Percentiles rank a stretch among this genome's conserved stretches.
phyloP scores from a whole-genome alignment of 2,888 invertebrate species.

The Nymphalis urticae region DNA sequence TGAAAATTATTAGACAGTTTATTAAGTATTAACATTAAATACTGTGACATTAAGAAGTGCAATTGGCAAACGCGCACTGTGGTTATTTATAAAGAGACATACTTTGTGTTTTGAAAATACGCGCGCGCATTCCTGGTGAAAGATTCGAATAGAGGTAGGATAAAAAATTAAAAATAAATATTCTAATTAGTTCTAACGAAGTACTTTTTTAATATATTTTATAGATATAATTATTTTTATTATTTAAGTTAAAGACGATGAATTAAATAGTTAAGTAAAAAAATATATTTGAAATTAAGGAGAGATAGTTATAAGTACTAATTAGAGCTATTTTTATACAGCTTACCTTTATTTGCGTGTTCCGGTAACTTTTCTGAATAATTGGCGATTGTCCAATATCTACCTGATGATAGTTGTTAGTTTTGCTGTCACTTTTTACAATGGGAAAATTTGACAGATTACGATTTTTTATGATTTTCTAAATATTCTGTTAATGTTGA shows the following conservation, averaged over 20 bases:
- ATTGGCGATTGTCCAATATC: constrained; percentile 21
- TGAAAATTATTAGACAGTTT: constrained; percentile 17
- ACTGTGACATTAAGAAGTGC: constrained; percentile 41
- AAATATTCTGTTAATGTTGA: too few species aligned
- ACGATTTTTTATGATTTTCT: background rate
- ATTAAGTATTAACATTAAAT: constrained; percentile 31
- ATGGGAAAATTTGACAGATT: constrained; percentile 5
- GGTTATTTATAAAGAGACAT: constrained; percentile 45
- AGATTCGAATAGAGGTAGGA: background rate
- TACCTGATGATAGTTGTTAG: constrained; percentile 1
- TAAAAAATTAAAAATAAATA: too few species aligned
- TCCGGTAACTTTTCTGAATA: constrained; percentile 3
- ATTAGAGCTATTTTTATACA: background rate
- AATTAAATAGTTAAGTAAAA: too few species aligned
- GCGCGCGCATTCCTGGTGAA: constrained; percentile 21
- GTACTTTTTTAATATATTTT: too few species aligned
- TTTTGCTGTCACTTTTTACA: constrained; percentile 13
- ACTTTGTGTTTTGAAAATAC: constrained; percentile 28
- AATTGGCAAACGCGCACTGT: constrained; percentile 47
- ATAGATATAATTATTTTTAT: too few species aligned
- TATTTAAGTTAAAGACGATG: too few species aligned
- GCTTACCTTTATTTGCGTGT: background rate
- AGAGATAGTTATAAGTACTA: background rate
- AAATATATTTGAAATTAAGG: too few species aligned
- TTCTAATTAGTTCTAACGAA: too few species aligned